These are phyloP conservation scores for Vanessa cardui DNA, from an alignment of 2,888 invertebrate genomes.

Conservation along the genomic window DNA sequence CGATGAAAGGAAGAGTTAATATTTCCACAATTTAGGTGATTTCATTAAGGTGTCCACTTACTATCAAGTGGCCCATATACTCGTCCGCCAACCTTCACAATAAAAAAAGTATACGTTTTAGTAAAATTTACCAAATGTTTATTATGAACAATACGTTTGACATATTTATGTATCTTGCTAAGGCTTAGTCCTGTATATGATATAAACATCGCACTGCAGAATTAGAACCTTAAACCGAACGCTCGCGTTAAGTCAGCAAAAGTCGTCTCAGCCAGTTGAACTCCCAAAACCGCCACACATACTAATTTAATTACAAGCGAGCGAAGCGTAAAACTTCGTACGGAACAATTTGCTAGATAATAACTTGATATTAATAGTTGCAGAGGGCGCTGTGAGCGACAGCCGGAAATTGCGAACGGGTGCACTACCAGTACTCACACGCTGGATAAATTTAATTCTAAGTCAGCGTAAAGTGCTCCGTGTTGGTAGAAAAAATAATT, in stretches of 20 bases:
- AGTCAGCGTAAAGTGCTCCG: constrained; percentile 9
- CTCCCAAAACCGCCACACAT: constrained; percentile 12
- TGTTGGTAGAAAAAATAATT: neutral
- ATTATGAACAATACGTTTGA: neutral
- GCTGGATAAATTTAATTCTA: constrained; percentile 37
- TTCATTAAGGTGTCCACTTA: no score
- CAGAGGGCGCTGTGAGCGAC: constrained; percentile 52
- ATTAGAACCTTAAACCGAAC: neutral
- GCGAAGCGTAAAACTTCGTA: constrained; percentile 11
- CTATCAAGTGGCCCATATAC: no score
- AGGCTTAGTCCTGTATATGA: neutral
- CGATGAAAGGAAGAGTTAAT: no score
- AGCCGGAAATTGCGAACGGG: constrained; percentile 58
- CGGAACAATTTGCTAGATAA: constrained; percentile 40
- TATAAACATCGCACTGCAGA: neutral
- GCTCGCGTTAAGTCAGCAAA: constrained; percentile 1
- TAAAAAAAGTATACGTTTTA: no score
- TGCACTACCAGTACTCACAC: constrained; percentile 42
- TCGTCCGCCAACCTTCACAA: no score
- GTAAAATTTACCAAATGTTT: no score
- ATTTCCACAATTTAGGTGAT: no score
- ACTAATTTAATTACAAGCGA: constrained; percentile 14
- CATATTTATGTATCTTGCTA: neutral
- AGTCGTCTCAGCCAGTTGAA: neutral
- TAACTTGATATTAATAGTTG: constrained; percentile 51